Conservation (phyloP, 2,888 invertebrate genomes). For the Agriotes lineatus region DNA sequence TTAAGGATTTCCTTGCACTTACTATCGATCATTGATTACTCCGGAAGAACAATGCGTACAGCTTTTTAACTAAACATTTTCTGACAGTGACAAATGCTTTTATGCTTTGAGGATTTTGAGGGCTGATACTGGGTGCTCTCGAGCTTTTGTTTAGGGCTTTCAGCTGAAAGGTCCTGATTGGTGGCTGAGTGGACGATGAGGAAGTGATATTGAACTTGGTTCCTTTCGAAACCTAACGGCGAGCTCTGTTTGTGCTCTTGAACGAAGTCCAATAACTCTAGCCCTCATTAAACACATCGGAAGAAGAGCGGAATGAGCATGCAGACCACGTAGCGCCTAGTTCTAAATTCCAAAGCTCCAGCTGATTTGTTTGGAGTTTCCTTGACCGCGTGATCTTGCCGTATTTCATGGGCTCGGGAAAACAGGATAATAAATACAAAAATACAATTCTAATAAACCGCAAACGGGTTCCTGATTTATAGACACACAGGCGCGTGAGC, state of each 20-base stretch:
- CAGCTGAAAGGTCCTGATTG: background rate
- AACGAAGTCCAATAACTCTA: background rate
- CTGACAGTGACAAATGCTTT: slow-evolving; percentile 30
- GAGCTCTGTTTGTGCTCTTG: background rate
- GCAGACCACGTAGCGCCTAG: background rate
- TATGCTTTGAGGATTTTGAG: slow-evolving; percentile 1
- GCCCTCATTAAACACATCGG: background rate
- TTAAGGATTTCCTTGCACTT: slow-evolving; percentile 23
- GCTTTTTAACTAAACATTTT: slow-evolving; percentile 26
- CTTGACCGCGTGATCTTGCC: slow-evolving; percentile 9
- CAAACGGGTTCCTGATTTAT: slow-evolving; percentile 16
- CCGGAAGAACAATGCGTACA: background rate
- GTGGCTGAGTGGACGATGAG: background rate
- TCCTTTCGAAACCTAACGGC: background rate
- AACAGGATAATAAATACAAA: slow-evolving; percentile 22
- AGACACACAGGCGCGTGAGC: slow-evolving; percentile 6
- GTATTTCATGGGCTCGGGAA: slow-evolving; percentile 14
- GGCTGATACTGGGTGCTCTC: background rate
- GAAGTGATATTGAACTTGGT: slow-evolving; percentile 11
- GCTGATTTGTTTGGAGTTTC: slow-evolving; percentile 13
- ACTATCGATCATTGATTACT: slow-evolving; percentile 23
- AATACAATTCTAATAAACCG: slow-evolving; percentile 23
- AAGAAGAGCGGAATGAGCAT: background rate
- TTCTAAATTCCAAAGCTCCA: slow-evolving; percentile 17
- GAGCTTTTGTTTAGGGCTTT: background rate